Base-by-base conservation (phyloP, 2,888 invertebrate genomes). In the Panopea generosa region DNA sequence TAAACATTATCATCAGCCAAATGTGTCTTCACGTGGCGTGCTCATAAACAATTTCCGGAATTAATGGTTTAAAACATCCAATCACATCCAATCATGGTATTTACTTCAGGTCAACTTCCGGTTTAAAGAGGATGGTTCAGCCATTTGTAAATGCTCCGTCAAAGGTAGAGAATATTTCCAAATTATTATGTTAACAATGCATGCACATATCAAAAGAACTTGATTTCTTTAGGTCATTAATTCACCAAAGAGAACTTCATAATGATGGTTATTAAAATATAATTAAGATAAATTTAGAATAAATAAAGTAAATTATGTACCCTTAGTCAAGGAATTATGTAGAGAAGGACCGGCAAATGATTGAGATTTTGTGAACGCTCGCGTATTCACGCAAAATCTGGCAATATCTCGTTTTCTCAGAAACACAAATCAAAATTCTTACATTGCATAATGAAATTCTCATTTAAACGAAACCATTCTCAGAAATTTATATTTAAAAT, bases 81-180 rank as follows among this genome's bases (percentile, higher is more conserved):
- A 81, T 81, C 77, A 81, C 71, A 75, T 69, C 66, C 69, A 81
- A 77, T 77, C 77, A 81, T 71, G 77, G 69, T 72, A 77, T 81
- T 77, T 77, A 75, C 81, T 71, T 67, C 71, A 65, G 72, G 71
- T 77, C 68, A 71, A 68, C 76, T 77, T 81, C 81, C 81, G 71
- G 77, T 70, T 43, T 69, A 33, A 55, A 69, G 55, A 53, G 29
- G 29, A 38, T 20, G 52, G 52, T 40, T 52, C 38, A 14, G 18
- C 26, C 52, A 53, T 24, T 43, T 43, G 53, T 49, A 27, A 56
- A 40, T 18, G 56, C 56, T 20, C 6, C 18, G 22, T 11, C 18
- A 33, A 9, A n/a, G 56, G 38, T 38, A 33, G 38, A 22, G 14
- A 2, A 38, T 56, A 38, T 56, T 56, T 56, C 18, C 20, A 27